Base-by-base conservation (phyloP, 2,797 vertebrate genomes). In the Philypnodon macrostomus region DNA sequence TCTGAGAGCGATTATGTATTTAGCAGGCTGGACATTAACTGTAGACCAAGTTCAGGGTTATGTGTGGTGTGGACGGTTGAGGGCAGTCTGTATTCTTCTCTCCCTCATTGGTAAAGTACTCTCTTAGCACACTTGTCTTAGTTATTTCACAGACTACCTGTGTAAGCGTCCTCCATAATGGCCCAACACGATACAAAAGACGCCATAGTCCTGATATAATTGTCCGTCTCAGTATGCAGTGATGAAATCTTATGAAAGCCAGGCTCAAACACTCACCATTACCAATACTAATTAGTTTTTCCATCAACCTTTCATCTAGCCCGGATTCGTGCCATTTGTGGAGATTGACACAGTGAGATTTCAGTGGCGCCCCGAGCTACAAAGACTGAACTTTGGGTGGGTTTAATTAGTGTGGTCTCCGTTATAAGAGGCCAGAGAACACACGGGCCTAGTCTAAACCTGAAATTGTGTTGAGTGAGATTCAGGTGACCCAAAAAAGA, bases 161-260 rank as follows among this genome's bases (percentile, higher is more conserved):
- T 58, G 51, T 67, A 69, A 63, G 63, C 26, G 19, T 40, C 24
- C 41, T 58, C 50, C n/a, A n/a, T n/a, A 54, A 35, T 38, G 32
- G 58, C 1, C 36, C 37, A 38, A 64, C 0, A 13, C 53, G 49
- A 49, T 33, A 42, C 15, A 40, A 53, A 54, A 37, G 27, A 14
- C 11, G 31, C 15, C 46, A 11, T 26, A 17, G 47, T 14, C 34
- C 42, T 50, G 60, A 77, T 59, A 42, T 34, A 38, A 58, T 62
- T 50, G 42, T 59, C 58, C 40, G 27, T 58, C 33, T 56, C 48
- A 29, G 45, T 51, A 38, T 23, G 35, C 44, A 30, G 13, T 79
- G 77, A 80, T 64, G 68, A 69, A 77, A 79, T 66, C 45, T 47
- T 4, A 24, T 60, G 73, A 19, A 77, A 79, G 27, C 53, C n/a